Evolutionary conservation across 2,888 invertebrate genomes (phyloP), one percentile per base, ranked within the genome.

Genomic region (Coecobrya sp.): DNA sequence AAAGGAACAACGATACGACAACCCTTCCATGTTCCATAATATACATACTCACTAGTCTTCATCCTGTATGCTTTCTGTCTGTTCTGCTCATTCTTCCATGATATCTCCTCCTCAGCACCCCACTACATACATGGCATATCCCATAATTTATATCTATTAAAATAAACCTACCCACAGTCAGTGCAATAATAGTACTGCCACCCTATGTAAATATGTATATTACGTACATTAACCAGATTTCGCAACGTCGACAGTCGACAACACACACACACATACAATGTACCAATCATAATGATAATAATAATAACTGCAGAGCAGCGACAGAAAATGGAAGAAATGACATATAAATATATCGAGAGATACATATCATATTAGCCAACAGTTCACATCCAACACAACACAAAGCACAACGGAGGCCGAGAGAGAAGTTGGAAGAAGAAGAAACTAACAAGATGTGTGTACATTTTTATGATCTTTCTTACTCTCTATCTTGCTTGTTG

Each of bases 151-250:
- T 86, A 86, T 49, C 16, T 36, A 82, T 42, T 62, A 59, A 8
- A 36, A 36, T 10, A 49, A 5, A 49, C 10, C 22, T 49, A 79
- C 49, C 45, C 45, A 49, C 19, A 36, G 36, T 36, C 36, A 36
- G 36, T 36, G 36, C 36, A 36, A 36, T 36, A 36, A n/a, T n/a
- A n/a, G n/a, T n/a, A n/a, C 42, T 16, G 4, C 70, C 36, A n/a
- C 70, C 36, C 19, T 19, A 27, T 25, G 42, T 73, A 19, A 73
- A 22, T 13, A 49, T 79, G 27, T 65, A 19, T 42, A 82, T 30
- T 7, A 10, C 42, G 59, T 49, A 88, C 88, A 88, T 89, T 89
- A 89, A 89, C 19, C 89, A 89, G 89, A 89, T 89, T 89, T 89
- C 52, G 30, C 70, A 73, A 30, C 16, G 49, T 68, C 42, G 25